These are phyloP conservation scores for Mandrillus leucophaeus DNA, from an alignment of 2,113 vertebrate genomes.

Conservation along the genomic window DNA sequence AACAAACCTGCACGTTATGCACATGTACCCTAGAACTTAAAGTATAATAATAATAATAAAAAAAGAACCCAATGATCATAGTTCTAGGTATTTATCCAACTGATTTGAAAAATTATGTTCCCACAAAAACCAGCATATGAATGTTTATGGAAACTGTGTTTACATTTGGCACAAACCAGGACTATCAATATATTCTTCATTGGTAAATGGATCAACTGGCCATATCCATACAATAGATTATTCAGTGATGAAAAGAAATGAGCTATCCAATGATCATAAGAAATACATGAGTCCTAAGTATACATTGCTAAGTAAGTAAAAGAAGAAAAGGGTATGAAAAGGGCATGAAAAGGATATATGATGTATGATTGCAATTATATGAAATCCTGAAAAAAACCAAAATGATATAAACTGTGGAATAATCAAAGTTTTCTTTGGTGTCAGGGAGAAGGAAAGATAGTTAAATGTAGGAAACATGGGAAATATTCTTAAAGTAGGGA, in stretches of 20 bases:
- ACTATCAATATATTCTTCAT: neutral
- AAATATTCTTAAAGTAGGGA: neutral
- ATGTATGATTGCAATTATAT: neutral
- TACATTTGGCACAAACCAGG: neutral
- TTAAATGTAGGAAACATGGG: neutral
- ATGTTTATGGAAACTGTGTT: neutral
- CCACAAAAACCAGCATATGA: neutral
- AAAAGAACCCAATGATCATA: neutral
- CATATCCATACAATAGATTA: neutral
- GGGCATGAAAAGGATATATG: neutral
- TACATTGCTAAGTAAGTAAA: neutral
- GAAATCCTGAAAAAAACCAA: neutral
- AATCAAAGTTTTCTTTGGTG: neutral
- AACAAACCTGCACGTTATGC: too few species aligned
- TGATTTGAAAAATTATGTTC: neutral
- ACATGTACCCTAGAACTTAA: too few species aligned
- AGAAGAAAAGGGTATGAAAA: neutral
- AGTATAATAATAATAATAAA: too few species aligned
- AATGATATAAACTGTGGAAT: neutral
- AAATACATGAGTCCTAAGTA: neutral
- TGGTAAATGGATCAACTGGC: neutral
- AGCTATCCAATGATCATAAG: neutral
- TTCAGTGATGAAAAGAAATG: neutral
- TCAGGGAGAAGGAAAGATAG: neutral
- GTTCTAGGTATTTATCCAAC: neutral